phyloP scores from a whole-genome alignment of 1,140 invertebrate species.

The Pteromalus puparum region DNA sequence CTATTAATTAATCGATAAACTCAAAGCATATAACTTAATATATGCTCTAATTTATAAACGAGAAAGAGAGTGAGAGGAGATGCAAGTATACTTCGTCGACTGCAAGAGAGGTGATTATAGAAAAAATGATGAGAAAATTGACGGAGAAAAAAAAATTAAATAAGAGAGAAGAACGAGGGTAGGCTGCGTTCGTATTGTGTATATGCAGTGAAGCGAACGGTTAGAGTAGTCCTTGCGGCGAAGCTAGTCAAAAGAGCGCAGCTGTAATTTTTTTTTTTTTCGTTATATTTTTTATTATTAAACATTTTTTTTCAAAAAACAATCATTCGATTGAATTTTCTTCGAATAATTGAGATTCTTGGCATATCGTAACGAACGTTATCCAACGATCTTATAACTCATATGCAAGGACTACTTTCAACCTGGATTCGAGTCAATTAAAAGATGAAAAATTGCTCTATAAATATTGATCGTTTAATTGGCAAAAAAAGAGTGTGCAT shows the following conservation, averaged over 20 bases:
- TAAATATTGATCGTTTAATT: too few species aligned
- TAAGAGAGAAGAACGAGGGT: background rate
- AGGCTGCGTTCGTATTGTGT: conserved; percentile 12
- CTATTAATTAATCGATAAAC: conserved; percentile 72
- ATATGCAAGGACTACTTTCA: conserved; percentile 44
- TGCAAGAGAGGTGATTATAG: conserved; percentile 27
- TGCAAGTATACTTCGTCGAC: conserved; percentile 39
- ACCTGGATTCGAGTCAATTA: conserved; percentile 33
- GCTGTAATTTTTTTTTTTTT: background rate
- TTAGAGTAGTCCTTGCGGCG: conserved; percentile 44
- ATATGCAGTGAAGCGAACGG: background rate
- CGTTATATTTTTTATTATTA: background rate
- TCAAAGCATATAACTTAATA: conserved; percentile 70
- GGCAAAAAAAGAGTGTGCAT: too few species aligned
- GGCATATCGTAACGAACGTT: background rate
- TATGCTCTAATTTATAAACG: conserved; percentile 69
- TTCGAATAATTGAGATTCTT: background rate
- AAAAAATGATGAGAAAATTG: conserved; percentile 12
- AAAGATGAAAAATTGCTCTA: background rate
- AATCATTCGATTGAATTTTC: background rate
- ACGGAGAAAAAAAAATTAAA: background rate
- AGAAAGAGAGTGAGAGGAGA: background rate
- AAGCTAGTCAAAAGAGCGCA: conserved; percentile 45
- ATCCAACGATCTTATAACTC: conserved; percentile 17
- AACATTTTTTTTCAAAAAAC: background rate